Conservation (phyloP, 2,888 invertebrate genomes). For the Cerastoderma edule region DNA sequence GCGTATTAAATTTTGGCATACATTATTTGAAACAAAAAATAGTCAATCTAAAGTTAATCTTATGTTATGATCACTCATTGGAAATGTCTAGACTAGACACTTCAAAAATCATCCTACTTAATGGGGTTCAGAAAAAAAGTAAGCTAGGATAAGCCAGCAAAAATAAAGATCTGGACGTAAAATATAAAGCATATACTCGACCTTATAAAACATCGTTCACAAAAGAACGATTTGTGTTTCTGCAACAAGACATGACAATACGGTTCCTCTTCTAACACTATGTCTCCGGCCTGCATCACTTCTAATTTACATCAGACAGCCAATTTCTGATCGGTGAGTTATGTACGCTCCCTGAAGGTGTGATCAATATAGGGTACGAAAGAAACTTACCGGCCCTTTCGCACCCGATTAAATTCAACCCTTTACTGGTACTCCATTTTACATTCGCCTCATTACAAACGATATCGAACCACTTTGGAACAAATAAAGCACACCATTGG, state of each 20-base stretch:
- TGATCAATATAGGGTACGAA: no score
- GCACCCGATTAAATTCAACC: no score
- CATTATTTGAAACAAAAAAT: neutral
- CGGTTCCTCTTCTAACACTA: conserved; percentile 62
- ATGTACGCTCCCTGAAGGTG: no score
- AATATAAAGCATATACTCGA: conserved; percentile 7
- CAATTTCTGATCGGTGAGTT: no score
- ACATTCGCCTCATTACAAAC: no score
- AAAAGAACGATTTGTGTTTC: conserved; percentile 57
- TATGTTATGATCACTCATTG: neutral
- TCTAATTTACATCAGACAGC: neutral
- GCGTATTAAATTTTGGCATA: no score
- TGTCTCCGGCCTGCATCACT: conserved; percentile 25
- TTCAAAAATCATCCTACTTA: neutral
- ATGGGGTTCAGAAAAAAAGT: neutral
- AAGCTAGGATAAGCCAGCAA: no score
- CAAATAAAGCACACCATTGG: no score
- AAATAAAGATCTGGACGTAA: neutral
- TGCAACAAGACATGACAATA: conserved; percentile 70
- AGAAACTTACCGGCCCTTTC: no score
- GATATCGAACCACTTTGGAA: no score
- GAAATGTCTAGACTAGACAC: no score
- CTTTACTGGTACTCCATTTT: no score
- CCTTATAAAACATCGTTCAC: conserved; percentile 68
- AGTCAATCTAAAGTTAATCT: neutral